Evolutionary conservation across 1,140 invertebrate genomes (phyloP), one percentile per base, ranked within the genome.

Genomic region (Cyclina sinensis): DNA sequence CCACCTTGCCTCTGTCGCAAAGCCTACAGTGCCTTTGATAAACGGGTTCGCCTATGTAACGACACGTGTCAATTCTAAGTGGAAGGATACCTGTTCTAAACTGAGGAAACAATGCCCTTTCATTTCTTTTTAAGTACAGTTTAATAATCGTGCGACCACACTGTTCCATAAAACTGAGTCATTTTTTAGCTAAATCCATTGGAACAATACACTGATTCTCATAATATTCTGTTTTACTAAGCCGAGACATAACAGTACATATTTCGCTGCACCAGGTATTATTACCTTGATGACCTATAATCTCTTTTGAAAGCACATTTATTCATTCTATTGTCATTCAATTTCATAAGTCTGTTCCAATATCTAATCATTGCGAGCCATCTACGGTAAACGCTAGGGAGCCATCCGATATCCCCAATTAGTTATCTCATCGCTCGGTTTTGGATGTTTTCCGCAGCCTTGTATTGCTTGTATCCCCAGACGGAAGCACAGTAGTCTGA

Each of bases 191-290:
- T 68, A 68, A 68, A 27, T 68, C 24, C 62, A 68, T 68, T 68
- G 5, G 62, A 68, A 68, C 30, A 27, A 16, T 27, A 68, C 16
- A 1, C 30, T 68, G 16, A 68, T 35, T 27, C 18, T 68, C 35
- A 27, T 27, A n/a, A n/a, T 68, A n/a, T 16, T 68, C 62, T 27
- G 62, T 68, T n/a, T n/a, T 18, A 27, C 14, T 18, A 68, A 68
- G 62, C 3, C 62, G 2, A 68, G 62, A 68, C 62, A 68, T 68
- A 35, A 68, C 62, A 27, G 62, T 68, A 32, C 30, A n/a, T n/a
- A 27, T 32, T 68, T 73, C 68, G 37, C 68, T 73, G 30, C 68
- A n/a, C n/a, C n/a, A n/a, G n/a, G n/a, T n/a, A n/a, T n/a, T n/a
- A n/a, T n/a, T n/a, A n/a, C n/a, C n/a, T n/a, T n/a, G n/a, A n/a